Percentiles rank a stretch among this genome's conserved stretches.
Conservation (phyloP, 2,113 vertebrate species). For the Chrysochloris asiatica region DNA sequence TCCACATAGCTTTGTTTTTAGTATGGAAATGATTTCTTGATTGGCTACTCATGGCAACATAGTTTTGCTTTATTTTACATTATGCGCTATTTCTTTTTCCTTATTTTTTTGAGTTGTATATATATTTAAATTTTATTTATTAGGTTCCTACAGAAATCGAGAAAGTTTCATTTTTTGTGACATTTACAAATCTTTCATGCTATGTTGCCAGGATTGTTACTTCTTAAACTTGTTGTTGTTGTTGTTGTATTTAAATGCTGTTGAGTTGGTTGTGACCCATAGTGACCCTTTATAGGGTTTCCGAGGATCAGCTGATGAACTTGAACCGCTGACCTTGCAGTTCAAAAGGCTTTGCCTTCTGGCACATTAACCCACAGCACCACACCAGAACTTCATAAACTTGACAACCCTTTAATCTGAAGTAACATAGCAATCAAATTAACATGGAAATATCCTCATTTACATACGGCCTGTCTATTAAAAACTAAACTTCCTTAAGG, state of each 20-base stretch:
- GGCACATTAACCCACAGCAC: too few species aligned
- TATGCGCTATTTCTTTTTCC: not conserved
- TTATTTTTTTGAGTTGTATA: not conserved
- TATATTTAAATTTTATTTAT: not conserved
- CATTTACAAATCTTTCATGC: conserved; percentile 72
- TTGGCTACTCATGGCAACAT: conserved; percentile 9
- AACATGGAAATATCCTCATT: conserved; percentile 62
- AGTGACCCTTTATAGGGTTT: too few species aligned
- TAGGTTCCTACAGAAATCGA: conserved; percentile 65
- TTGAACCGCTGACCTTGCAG: too few species aligned
- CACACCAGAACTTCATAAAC: conserved; percentile 65
- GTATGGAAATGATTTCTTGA: conserved; percentile 50
- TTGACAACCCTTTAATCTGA: conserved; percentile 75
- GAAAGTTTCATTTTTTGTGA: conserved; percentile 65
- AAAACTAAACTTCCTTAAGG: conserved; percentile 2
- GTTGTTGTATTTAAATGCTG: too few species aligned
- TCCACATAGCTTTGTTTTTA: conserved; percentile 56
- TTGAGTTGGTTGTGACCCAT: too few species aligned
- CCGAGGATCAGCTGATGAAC: conserved; percentile 45
- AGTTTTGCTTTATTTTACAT: conserved; percentile 37
- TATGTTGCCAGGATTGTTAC: conserved; percentile 66
- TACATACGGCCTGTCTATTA: conserved; percentile 46
- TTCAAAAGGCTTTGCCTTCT: too few species aligned
- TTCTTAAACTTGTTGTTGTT: too few species aligned
- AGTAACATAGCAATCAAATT: conserved; percentile 78